Evolutionary conservation across 2,888 invertebrate genomes (phyloP).

Genomic region (Caenorhabditis sp.): DNA sequence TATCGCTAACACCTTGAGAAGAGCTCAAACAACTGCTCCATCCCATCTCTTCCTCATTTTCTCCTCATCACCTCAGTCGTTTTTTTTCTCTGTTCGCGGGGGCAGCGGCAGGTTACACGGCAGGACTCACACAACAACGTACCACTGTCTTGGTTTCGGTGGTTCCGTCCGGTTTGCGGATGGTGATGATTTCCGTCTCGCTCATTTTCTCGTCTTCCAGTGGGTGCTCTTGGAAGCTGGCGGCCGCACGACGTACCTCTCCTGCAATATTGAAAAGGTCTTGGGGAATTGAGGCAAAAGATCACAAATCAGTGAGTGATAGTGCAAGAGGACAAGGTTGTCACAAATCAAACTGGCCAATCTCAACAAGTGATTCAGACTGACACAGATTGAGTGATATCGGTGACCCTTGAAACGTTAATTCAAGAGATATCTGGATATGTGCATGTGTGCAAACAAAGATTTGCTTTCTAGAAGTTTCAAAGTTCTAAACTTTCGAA

Average conservation of each 20-base stretch:
- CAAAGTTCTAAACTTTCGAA: background rate
- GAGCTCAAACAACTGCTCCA: conserved; percentile 24
- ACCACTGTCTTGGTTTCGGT: conserved; percentile 73
- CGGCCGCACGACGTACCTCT: conserved; percentile 64
- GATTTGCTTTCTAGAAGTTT: no score
- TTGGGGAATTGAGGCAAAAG: conserved; percentile 17
- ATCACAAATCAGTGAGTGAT: conserved; percentile 47
- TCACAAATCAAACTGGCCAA: conserved; percentile 14
- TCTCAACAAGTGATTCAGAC: background rate
- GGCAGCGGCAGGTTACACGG: conserved; percentile 29
- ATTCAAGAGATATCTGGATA: background rate
- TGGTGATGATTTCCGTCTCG: conserved; percentile 69
- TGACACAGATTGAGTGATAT: background rate
- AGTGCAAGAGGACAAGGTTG: conserved; percentile 3
- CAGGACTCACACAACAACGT: conserved; percentile 49
- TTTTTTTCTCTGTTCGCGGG: conserved; percentile 43
- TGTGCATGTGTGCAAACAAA: conserved; percentile 3
- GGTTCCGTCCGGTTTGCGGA: conserved; percentile 70
- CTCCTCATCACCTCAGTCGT: conserved; percentile 18
- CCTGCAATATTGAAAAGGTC: conserved; percentile 45
- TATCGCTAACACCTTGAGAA: conserved; percentile 26
- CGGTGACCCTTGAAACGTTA: background rate
- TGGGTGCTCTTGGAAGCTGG: conserved; percentile 56
- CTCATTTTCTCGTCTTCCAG: conserved; percentile 48
- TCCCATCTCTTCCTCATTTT: background rate